Base-by-base conservation (phyloP, 2,888 invertebrate genomes). In the Epinotia bilunana region DNA sequence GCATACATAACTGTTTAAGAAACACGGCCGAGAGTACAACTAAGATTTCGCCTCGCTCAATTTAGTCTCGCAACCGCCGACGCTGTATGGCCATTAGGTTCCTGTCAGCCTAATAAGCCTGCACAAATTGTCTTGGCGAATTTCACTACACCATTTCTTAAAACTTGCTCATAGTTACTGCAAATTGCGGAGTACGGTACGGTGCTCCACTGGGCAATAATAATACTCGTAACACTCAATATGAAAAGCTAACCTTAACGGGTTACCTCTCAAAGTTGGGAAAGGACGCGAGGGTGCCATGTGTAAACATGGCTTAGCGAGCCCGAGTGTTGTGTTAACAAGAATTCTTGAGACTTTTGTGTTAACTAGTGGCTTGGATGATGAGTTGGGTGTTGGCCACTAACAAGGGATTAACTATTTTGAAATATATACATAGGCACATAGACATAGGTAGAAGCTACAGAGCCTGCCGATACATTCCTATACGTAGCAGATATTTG, bases 151-250 rank as follows among this genome's bases (percentile, higher is more conserved):
- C 61, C 74, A 18, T 71, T 75, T 75, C 74, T 75, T 75, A 75
- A 71, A 75, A 71, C 74, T 75, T 65, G 71, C 65, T 65, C 64
- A 58, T 71, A 75, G 65, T 75, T 75, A 75, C 65, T 71, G 74
- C 74, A 75, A 75, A 75, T 75, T 65, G 65, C 71, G 43, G 60
- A 33, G 74, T 39, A 9, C 28, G 20, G 49, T 13, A 43, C 65
- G 65, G 65, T 28, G 70, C 65, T 65, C 70, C 49, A 39, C 49
- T 61, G 65, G 43, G 74, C 65, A 71, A 71, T 75, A 75, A 75
- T 71, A 75, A 71, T 75, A 68, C 57, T 68, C 68, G 43, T 68
- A 62, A 75, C 74, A 75, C 74, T 71, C 74, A 71, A 71, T 75
- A 71, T 75, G 65, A 71, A 71, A 61, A 61, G 69, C 63, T 43